Evolutionary conservation across 2,888 invertebrate species (phyloP), one percentile per base, ranked within the genome.

Genomic region (Hemithea aestivaria): DNA sequence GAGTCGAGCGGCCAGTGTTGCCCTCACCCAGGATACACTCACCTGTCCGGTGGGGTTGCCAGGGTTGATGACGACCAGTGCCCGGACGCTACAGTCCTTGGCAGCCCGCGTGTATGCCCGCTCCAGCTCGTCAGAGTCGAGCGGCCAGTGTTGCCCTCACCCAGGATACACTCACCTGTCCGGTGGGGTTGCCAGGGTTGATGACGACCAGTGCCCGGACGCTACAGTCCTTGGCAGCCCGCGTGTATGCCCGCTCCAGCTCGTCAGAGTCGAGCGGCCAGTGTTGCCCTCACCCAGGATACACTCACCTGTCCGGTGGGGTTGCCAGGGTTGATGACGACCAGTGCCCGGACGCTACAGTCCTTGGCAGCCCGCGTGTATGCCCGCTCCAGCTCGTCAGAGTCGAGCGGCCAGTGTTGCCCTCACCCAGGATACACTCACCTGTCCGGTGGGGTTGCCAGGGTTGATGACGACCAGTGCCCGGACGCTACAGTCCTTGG

Each of bases 111-210:
- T 69, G 23, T 92, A 73, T 0, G 97, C 71, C 25, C 97, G 89
- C 72, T 96, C 91, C 51, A 99, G 79, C 81, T 99, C 99, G 0
- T 73, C 56, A 3, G 91, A 76, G 57, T 93, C 92, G 42, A 99
- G 80, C 0, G 91, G 93, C 99, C 99, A 99, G 53, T 91, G 25
- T 90, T 90, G 0, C 90, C 90, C 80, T 99, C 99, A 78, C 99
- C 91, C 62, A 99, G 87, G 79, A n/a, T n/a, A n/a, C n/a, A 1
- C 10, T 6, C 20, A 81, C 84, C 82, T 94, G 94, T 2, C 98
- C 99, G 4, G 99, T 99, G 7, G 99, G 99, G 85, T 99, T 99
- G 30, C 99, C 99, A 0, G 99, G 99, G 88, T 99, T 99, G 66
- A 99, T 99, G 42, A 99, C 91, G 22, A 96, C 97, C 35, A 99